A percentile compares a stretch with the other conserved stretches of the same genome.
phyloP scores from a whole-genome alignment of 2,113 vertebrate genomes.

The Gambusia affinis region DNA sequence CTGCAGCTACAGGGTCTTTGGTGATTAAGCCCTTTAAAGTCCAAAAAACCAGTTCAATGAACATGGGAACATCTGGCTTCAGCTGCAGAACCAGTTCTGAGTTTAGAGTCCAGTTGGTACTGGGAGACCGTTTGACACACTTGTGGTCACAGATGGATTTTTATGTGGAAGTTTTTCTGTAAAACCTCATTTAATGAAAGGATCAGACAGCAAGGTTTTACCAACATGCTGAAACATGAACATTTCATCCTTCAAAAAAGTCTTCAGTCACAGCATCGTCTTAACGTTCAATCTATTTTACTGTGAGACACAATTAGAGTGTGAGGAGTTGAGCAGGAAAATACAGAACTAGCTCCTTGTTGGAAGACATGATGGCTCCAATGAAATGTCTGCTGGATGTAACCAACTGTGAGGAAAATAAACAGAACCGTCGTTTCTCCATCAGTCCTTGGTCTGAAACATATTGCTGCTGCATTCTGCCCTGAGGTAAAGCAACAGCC shows the following conservation, averaged over 20 bases:
- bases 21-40: slow-evolving; percentile 77
- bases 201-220: slow-evolving; percentile 38
- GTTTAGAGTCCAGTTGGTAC: slow-evolving; percentile 76
- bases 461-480: slow-evolving; percentile 65
- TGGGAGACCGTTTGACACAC: slow-evolving; percentile 54
- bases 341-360: slow-evolving; percentile 56
- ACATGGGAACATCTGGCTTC: slow-evolving; percentile 81
- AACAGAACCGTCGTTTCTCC: slow-evolving; percentile 38
- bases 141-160: slow-evolving; percentile 60
- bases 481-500: slow-evolving; percentile 67
- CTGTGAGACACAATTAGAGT: slow-evolving; percentile 40
- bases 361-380: slow-evolving; percentile 39
- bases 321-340: slow-evolving; percentile 28
- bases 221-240: slow-evolving; percentile 39
- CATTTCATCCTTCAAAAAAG: slow-evolving; percentile 46
- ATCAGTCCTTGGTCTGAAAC: slow-evolving; percentile 51
- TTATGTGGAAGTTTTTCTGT: slow-evolving; percentile 69
- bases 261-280: slow-evolving; percentile 19
- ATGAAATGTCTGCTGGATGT: slow-evolving; percentile 46
- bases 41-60: slow-evolving; percentile 77
- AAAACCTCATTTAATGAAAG: slow-evolving; percentile 56
- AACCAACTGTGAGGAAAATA: slow-evolving; percentile 24
- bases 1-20: slow-evolving; percentile 62
- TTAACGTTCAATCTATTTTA: slow-evolving; percentile 34
- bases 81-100: slow-evolving; percentile 68